phyloP scores from a whole-genome alignment of 2,888 invertebrate species.

The Perithous albicinctus region DNA sequence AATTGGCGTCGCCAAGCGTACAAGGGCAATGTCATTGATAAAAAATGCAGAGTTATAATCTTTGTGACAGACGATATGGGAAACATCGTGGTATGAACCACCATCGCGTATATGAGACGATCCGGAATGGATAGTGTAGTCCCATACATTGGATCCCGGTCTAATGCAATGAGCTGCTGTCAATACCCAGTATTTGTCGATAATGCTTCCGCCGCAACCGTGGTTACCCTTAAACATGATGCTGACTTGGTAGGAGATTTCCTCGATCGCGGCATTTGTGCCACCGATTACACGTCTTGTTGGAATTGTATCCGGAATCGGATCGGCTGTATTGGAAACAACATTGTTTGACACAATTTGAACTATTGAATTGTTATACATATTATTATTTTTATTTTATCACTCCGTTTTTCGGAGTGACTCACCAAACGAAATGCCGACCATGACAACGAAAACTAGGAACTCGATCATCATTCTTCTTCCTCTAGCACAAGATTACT shows the following conservation, averaged over 20 bases:
- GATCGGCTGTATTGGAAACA: slow-evolving; percentile 34
- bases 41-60: slow-evolving; percentile 81
- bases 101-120: slow-evolving; percentile 85
- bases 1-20: slow-evolving; percentile 85
- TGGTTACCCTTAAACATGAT: slow-evolving; percentile 83
- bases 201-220: slow-evolving; percentile 86
- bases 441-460: slow-evolving; percentile 40
- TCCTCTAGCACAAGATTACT: slow-evolving; percentile 17
- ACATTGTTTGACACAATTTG: not conserved
- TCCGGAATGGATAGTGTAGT: slow-evolving; percentile 85
- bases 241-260: slow-evolving; percentile 85
- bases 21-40: slow-evolving; percentile 86
- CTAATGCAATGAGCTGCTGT: slow-evolving; percentile 87
- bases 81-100: slow-evolving; percentile 85
- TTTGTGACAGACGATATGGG: slow-evolving; percentile 85
- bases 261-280: slow-evolving; percentile 84
- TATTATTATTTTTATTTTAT: too few species aligned
- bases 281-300: slow-evolving; percentile 85
- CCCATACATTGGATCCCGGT: slow-evolving; percentile 76
- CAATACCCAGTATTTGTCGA: slow-evolving; percentile 85
- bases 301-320: slow-evolving; percentile 22
- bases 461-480: slow-evolving; percentile 69
- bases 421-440: slow-evolving; percentile 50
- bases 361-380: not conserved
- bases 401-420: too few species aligned